A percentile compares a stretch with the other conserved stretches of the same genome.
These are phyloP conservation scores for Brassicogethes aeneus DNA, from an alignment of 2,888 invertebrate genomes.

Conservation along the genomic window DNA sequence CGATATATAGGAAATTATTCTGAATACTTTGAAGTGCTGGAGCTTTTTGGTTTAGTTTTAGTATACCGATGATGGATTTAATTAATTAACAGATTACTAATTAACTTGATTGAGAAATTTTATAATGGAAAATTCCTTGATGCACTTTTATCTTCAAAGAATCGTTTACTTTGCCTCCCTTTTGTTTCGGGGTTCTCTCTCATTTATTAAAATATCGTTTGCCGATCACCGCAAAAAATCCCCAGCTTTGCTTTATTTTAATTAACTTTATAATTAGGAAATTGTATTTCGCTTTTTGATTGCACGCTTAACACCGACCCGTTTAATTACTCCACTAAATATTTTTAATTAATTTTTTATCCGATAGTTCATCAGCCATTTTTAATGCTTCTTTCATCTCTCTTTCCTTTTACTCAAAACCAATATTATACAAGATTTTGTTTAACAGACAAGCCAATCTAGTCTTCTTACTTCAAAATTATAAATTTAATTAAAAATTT, in stretches of 20 bases:
- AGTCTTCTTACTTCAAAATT: too few species aligned
- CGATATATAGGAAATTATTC: conserved; percentile 42
- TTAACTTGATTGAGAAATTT: conserved; percentile 36
- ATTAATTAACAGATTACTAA: conserved; percentile 42
- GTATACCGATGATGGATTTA: conserved; percentile 39
- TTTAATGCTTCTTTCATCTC: too few species aligned
- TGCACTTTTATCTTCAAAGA: conserved; percentile 27
- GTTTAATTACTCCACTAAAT: too few species aligned
- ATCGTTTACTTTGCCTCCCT: conserved; percentile 14
- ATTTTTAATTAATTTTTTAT: too few species aligned
- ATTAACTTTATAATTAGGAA: conserved; percentile 15
- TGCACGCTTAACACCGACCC: too few species aligned
- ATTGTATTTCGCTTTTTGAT: too few species aligned
- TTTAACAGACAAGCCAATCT: too few species aligned
- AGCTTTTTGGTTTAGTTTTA: conserved; percentile 33
- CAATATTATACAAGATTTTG: too few species aligned
- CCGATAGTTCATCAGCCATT: too few species aligned
- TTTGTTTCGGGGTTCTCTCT: conserved; percentile 18
- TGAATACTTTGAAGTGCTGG: conserved; percentile 40
- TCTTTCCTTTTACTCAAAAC: too few species aligned
- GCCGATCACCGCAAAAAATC: conserved; percentile 18
- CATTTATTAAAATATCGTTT: conserved; percentile 21
- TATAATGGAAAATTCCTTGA: conserved; percentile 31
- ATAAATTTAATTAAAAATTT: too few species aligned
- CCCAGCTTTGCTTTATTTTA: conserved; percentile 14